A percentile compares a stretch with the other conserved stretches of the same genome.
Evolutionary conservation across 1,140 invertebrate species (phyloP).

Genomic region (Bemisia tabaci): DNA sequence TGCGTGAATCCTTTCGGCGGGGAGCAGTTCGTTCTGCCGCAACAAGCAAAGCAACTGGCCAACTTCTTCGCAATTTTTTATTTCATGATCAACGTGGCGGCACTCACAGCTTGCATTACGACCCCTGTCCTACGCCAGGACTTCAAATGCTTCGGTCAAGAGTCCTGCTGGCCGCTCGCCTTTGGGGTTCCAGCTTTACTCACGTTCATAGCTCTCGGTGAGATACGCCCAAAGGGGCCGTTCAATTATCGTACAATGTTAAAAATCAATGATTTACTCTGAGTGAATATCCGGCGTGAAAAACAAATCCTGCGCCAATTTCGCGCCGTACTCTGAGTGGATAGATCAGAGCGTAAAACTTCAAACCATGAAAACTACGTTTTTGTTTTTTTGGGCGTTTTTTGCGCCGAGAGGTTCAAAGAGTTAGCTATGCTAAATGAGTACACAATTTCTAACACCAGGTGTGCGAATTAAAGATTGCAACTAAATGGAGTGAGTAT

Average conservation of each 20-base stretch:
- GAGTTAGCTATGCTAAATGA: too few species aligned
- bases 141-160: slow-evolving; percentile 64
- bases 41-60: slow-evolving; percentile 56
- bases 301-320: background rate
- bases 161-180: slow-evolving; percentile 74
- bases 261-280: too few species aligned
- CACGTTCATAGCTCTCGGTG: slow-evolving; percentile 70
- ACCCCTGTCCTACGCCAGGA: slow-evolving; percentile 76
- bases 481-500: too few species aligned
- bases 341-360: too few species aligned
- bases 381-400: background rate
- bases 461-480: too few species aligned
- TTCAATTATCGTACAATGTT: background rate
- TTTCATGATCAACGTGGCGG: slow-evolving; percentile 85
- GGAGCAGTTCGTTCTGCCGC: slow-evolving; percentile 78
- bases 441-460: too few species aligned
- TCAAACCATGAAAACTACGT: background rate
- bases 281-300: background rate
- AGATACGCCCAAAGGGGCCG: slow-evolving; percentile 21
- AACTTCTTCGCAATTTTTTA: slow-evolving; percentile 91
- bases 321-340: background rate
- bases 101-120: slow-evolving; percentile 73
- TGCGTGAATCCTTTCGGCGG: slow-evolving; percentile 96
- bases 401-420: too few species aligned
- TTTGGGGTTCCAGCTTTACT: slow-evolving; percentile 81